Percentiles rank a stretch among this genome's conserved stretches.
Conservation (phyloP, 1,140 invertebrate genomes). For the Saccostrea glomerata region DNA sequence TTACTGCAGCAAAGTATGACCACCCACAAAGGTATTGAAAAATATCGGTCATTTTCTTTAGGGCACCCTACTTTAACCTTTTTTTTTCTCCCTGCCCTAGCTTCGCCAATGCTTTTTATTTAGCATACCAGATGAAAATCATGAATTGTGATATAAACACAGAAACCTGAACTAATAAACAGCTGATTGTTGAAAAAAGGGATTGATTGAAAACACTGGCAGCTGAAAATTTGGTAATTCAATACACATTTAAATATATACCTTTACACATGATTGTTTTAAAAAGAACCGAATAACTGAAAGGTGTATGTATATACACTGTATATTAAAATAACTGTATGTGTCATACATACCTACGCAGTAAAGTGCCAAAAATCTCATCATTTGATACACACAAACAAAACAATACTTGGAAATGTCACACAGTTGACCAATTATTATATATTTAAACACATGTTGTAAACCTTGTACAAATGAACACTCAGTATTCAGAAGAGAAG, state of each 20-base stretch:
- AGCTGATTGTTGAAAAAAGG: neutral
- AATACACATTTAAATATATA: conserved; percentile 5
- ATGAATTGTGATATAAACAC: conserved; percentile 1
- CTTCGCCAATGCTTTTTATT: conserved; percentile 7
- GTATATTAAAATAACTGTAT: too few relatives aligned
- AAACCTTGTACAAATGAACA: neutral
- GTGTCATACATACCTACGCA: too few relatives aligned
- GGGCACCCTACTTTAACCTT: conserved; percentile 11
- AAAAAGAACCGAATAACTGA: neutral
- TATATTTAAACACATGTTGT: too few relatives aligned
- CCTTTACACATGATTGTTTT: neutral
- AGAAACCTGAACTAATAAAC: conserved; percentile 25
- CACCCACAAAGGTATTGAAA: conserved; percentile 7
- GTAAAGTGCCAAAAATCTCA: too few relatives aligned
- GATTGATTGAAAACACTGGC: conserved; percentile 26
- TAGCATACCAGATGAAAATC: conserved; percentile 28
- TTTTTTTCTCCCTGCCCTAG: neutral
- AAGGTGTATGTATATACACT: too few relatives aligned
- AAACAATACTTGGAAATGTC: neutral
- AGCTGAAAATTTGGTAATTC: neutral
- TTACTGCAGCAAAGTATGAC: neutral
- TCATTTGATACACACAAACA: neutral
- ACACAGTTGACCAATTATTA: too few relatives aligned
- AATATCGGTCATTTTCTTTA: conserved; percentile 19
- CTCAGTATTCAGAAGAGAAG: neutral